Evolutionary conservation across 2,888 invertebrate genomes (phyloP).

Genomic region (Nemoura dubitans): DNA sequence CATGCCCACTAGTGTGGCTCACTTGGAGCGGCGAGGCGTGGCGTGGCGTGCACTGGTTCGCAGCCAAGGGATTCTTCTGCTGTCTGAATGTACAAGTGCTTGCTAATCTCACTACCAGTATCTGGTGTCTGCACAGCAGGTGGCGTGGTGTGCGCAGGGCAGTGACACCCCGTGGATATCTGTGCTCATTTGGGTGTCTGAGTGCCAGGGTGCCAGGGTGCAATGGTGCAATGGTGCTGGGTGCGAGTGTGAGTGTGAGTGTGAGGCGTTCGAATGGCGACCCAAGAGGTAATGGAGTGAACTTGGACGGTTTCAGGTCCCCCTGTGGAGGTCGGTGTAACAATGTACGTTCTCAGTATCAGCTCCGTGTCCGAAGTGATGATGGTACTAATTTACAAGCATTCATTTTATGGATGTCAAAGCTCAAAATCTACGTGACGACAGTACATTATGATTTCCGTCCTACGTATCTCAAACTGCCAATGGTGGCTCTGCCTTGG

Average conservation of each 20-base stretch:
- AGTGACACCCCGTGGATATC: neutral
- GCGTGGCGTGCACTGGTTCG: neutral
- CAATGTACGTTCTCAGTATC: slow-evolving; percentile 98
- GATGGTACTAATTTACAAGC: slow-evolving; percentile 78
- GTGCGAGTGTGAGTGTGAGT: neutral
- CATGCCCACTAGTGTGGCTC: neutral
- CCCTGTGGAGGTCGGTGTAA: slow-evolving; percentile 97
- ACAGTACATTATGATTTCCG: neutral
- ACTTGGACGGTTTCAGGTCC: slow-evolving; percentile 77
- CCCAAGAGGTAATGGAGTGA: slow-evolving; percentile 20
- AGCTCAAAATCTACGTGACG: neutral
- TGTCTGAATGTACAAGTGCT: neutral
- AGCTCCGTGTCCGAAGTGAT: slow-evolving; percentile 98
- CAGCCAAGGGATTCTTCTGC: no score
- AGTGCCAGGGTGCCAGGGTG: neutral
- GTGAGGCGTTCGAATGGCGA: neutral
- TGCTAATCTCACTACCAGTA: neutral
- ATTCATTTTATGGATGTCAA: slow-evolving; percentile 35
- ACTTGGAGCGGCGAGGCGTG: neutral
- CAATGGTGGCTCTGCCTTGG: slow-evolving; percentile 30
- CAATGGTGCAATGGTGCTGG: no score
- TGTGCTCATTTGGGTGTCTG: neutral
- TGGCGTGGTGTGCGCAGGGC: neutral
- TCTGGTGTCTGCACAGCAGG: neutral
- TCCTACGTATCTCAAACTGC: slow-evolving; percentile 17